These are phyloP conservation scores for Cotesia typhae DNA, from an alignment of 1,140 invertebrate species.

Conservation along the genomic window DNA sequence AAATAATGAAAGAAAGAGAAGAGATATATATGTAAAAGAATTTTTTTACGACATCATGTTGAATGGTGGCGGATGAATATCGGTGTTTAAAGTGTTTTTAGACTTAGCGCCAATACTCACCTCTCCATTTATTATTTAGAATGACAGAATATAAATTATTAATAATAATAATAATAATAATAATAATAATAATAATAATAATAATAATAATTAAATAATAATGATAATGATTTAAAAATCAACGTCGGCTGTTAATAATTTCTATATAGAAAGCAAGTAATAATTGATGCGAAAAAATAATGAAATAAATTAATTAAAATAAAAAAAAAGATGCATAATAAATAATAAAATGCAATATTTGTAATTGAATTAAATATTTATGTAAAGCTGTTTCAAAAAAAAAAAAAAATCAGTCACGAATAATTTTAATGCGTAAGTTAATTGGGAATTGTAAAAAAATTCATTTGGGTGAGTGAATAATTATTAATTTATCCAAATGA, in stretches of 20 bases:
- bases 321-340: not conserved
- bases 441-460: not conserved
- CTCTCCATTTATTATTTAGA: conserved; percentile 22
- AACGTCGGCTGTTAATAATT: conserved; percentile 36
- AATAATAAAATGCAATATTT: conserved; percentile 15
- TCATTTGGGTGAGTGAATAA: not conserved
- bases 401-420: not conserved
- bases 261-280: conserved; percentile 13
- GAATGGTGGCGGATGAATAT: conserved; percentile 28
- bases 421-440: not conserved
- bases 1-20: not conserved
- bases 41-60: conserved; percentile 34
- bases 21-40: conserved; percentile 33
- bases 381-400: conserved; percentile 14
- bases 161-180: not conserved
- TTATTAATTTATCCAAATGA: not conserved
- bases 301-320: conserved; percentile 14
- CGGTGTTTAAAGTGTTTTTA: conserved; percentile 21
- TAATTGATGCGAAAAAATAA: conserved; percentile 11
- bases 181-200: not conserved
- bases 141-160: conserved; percentile 1
- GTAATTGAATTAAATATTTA: conserved; percentile 20
- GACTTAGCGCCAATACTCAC: conserved; percentile 21
- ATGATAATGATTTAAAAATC: conserved; percentile 6
- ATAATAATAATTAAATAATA: not conserved